A percentile compares a stretch with the other conserved stretches of the same genome.
phyloP scores from a whole-genome alignment of 2,113 vertebrate species.

The Sigmodon hispidus region DNA sequence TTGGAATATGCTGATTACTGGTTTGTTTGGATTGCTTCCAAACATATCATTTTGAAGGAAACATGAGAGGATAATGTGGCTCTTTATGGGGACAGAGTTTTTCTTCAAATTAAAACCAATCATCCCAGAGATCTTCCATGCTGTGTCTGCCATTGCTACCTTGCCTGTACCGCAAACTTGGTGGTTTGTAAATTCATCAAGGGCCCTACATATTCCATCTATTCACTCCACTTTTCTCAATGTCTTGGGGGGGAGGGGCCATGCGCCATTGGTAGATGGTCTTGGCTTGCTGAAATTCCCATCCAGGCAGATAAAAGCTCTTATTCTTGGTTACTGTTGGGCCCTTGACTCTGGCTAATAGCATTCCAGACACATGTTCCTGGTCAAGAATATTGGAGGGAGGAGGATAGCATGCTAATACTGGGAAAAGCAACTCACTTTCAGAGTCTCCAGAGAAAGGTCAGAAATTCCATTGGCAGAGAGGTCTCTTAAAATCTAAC shows the following conservation, averaged over 20 bases:
- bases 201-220: neutral
- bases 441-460: neutral
- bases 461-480: neutral
- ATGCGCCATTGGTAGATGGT: neutral
- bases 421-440: neutral
- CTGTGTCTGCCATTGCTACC: neutral
- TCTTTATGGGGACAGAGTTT: neutral
- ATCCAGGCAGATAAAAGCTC: neutral
- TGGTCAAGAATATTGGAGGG: neutral
- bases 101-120: constrained; percentile 46
- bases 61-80: constrained; percentile 3
- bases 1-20: constrained; percentile 24
- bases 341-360: neutral
- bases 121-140: neutral
- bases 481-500: neutral
- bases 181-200: neutral
- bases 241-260: neutral
- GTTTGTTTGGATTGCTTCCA: constrained; percentile 57
- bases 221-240: neutral
- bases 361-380: neutral
- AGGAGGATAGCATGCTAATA: neutral
- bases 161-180: neutral
- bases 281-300: constrained; percentile 19
- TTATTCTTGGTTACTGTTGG: neutral
- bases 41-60: constrained; percentile 45